These are phyloP conservation scores for Miniopterus natalensis DNA, from an alignment of 2,113 vertebrate genomes.

Conservation along the genomic window DNA sequence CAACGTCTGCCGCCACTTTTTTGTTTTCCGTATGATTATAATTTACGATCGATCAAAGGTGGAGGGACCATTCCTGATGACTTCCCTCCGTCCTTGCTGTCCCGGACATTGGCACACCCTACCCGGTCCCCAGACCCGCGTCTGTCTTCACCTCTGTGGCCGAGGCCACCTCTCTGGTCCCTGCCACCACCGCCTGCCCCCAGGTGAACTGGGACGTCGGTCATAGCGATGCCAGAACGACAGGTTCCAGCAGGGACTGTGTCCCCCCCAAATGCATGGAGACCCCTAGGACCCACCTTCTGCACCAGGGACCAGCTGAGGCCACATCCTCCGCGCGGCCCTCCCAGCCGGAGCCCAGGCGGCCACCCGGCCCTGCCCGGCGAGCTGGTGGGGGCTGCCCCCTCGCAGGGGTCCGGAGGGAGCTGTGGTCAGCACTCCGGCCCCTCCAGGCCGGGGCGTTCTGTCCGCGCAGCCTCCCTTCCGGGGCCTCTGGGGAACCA, in stretches of 20 bases:
- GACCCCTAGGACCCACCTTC: neutral
- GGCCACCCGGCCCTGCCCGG: neutral
- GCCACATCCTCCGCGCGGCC: rapidly evolving
- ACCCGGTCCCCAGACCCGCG: neutral
- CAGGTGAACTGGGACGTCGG: rapidly evolving
- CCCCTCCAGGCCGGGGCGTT: rapidly evolving
- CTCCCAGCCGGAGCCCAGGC: rapidly evolving
- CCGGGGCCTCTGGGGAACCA: rapidly evolving
- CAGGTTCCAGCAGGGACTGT: neutral
- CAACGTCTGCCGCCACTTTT: neutral
- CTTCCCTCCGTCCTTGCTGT: neutral
- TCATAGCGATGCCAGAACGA: neutral
- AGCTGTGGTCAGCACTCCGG: no score
- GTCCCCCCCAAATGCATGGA: neutral
- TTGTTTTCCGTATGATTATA: neutral
- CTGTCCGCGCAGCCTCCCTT: neutral
- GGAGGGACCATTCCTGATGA: neutral
- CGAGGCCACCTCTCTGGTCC: neutral
- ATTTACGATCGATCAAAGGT: neutral
- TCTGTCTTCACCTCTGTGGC: neutral
- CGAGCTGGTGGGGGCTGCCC: neutral
- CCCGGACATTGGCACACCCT: neutral
- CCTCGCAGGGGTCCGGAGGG: neutral
- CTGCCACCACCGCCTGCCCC: neutral
- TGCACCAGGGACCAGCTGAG: neutral